These are phyloP conservation scores for Lacanobia wlatinum DNA, from an alignment of 2,888 invertebrate species.

Conservation along the genomic window DNA sequence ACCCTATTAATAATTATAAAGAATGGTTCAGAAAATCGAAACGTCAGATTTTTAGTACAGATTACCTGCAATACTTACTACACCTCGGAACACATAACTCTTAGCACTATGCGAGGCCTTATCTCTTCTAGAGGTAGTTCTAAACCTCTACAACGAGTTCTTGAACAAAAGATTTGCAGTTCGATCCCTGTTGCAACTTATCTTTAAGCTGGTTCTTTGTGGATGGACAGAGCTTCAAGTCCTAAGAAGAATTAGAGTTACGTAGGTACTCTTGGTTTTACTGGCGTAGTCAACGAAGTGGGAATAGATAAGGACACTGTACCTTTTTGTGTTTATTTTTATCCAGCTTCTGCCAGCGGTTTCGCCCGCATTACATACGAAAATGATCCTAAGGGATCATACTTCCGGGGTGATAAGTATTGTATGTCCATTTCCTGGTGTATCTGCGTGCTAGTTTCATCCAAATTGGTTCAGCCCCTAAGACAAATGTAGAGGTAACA, in stretches of 20 bases:
- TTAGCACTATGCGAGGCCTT: constrained; percentile 14
- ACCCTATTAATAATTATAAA: too few relatives aligned
- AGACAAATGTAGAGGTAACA: too few relatives aligned
- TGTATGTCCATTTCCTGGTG: too few relatives aligned
- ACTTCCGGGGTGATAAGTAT: too few relatives aligned
- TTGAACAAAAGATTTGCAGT: constrained; percentile 31
- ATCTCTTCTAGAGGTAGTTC: constrained; percentile 27
- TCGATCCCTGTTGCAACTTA: constrained; percentile 30
- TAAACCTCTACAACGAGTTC: constrained; percentile 30
- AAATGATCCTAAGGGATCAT: too few relatives aligned
- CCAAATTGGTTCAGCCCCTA: too few relatives aligned
- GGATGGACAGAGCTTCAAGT: background rate
- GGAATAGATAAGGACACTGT: background rate
- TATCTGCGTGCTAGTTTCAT: too few relatives aligned
- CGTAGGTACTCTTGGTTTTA: background rate
- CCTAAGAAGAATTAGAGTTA: background rate
- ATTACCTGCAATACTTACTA: constrained; percentile 1
- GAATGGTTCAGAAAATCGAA: background rate
- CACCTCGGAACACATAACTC: constrained; percentile 4
- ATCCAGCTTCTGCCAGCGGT: too few relatives aligned
- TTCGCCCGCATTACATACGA: too few relatives aligned
- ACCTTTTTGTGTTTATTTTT: too few relatives aligned
- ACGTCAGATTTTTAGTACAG: background rate
- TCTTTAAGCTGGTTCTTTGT: constrained; percentile 12
- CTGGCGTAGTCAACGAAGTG: background rate